Base-by-base conservation (phyloP, 1,140 invertebrate species). In the Phocides pigmalion region DNA sequence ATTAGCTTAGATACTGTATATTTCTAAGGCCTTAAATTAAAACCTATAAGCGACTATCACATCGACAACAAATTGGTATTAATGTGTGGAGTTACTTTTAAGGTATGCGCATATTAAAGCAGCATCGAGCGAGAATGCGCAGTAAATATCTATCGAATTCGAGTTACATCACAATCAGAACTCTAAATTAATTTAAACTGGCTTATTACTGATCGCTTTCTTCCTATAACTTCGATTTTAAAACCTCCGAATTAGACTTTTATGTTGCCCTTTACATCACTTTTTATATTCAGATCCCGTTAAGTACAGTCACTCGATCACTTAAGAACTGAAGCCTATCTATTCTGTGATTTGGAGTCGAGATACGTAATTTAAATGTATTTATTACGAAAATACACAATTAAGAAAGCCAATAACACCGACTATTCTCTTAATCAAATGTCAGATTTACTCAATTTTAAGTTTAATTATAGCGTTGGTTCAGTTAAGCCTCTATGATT, bases 361-460 rank as follows among this genome's bases (percentile, higher is more conserved):
- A 74, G 54, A 72, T 70, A 62, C 71, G 72, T 79, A 74, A 82
- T 77, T 84, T 76, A 63, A 73, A 62, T 65, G 65, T 81, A 74
- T 82, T 79, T 82, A 79, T 79, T 73, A 81, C 70, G 76, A 72
- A 84, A 78, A 82, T 73, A 84, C 70, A 79, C 75, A 81, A 84
- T 82, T 82, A 81, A 71, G 71, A 81, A 76, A 82, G 68, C 72
- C 74, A 84, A 85, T 82, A 84, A 78, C 70, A 62, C 53, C 54
- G 62, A 70, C 51, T 79, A 70, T 84, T 85, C 83, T 84, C 81
- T 90, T 84, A 88, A 85, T 87, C 82, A 86, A 86, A 90, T 67
- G 87, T 90, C 87, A 74, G 87, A 88, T 90, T 89, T 88, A 78
- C 83, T 74, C 68, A 84, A 83, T 87, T 83, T 85, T 81, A 76